Percentiles rank a stretch among this genome's conserved stretches.
Evolutionary conservation across 2,113 vertebrate species (phyloP).

Genomic region (Phocoena sinus): DNA sequence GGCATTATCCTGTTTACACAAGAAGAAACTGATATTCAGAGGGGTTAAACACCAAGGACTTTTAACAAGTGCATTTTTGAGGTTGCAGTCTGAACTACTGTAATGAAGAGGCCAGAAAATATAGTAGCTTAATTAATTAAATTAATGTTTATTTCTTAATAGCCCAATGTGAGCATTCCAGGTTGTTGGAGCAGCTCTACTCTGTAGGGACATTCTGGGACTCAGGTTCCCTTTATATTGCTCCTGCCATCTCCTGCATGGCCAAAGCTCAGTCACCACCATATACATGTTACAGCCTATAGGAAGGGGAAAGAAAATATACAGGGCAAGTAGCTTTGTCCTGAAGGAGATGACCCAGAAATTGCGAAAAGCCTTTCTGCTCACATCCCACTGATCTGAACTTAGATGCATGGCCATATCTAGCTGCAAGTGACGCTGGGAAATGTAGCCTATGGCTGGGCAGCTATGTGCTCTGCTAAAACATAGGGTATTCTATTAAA

Average conservation of each 20-base stretch:
- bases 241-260: background rate
- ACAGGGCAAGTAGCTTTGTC: background rate
- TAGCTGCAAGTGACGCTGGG: background rate
- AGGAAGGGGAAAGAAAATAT: background rate
- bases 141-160: background rate
- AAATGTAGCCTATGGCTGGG: background rate
- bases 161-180: background rate
- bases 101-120: background rate
- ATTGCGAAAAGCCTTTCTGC: background rate
- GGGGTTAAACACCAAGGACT: background rate
- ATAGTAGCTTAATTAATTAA: background rate
- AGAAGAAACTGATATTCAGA: background rate
- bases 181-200: background rate
- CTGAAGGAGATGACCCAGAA: background rate
- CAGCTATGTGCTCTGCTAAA: background rate
- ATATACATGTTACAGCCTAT: background rate
- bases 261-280: background rate
- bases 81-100: background rate
- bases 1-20: background rate
- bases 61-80: background rate
- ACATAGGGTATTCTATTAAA: background rate
- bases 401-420: background rate
- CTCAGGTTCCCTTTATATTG: background rate
- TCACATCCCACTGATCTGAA: background rate
- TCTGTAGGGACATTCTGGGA: background rate